Percentiles rank a stretch among this genome's conserved stretches.
Evolutionary conservation across 2,888 invertebrate species (phyloP).

Genomic region (Megalurothrips usitatus): DNA sequence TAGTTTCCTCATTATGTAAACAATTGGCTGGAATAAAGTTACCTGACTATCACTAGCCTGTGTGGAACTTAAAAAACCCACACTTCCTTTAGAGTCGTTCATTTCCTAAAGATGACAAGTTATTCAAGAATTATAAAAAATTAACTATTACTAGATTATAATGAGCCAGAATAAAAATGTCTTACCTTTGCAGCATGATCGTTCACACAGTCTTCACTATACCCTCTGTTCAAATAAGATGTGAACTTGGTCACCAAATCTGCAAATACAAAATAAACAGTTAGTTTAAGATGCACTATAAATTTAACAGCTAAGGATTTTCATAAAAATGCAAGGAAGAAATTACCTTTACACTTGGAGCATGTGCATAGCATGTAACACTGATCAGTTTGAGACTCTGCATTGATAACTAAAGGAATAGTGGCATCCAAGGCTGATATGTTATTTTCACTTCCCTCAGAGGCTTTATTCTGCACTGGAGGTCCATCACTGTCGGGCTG

Average conservation of each 20-base stretch:
- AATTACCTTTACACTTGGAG: background rate
- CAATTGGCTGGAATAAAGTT: background rate
- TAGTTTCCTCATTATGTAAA: background rate
- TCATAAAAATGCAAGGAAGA: background rate
- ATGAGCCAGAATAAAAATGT: background rate
- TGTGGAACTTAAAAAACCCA: background rate
- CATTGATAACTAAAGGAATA: background rate
- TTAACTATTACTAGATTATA: background rate
- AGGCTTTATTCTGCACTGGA: too few relatives aligned
- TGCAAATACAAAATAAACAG: background rate
- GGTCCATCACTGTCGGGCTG: too few relatives aligned
- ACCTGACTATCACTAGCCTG: background rate
- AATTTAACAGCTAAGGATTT: too few relatives aligned
- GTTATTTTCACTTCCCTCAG: background rate
- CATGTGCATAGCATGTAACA: background rate
- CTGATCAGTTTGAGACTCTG: background rate
- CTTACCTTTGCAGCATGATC: background rate
- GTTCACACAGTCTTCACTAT: background rate
- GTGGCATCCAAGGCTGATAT: background rate
- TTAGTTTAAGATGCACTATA: too few relatives aligned
- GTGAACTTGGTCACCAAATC: background rate
- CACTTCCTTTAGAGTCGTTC: background rate
- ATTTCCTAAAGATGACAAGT: background rate
- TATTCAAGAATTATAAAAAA: background rate
- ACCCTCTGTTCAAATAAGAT: background rate